phyloP scores from a whole-genome alignment of 2,888 invertebrate species.

The Plemyria rubiginata region DNA sequence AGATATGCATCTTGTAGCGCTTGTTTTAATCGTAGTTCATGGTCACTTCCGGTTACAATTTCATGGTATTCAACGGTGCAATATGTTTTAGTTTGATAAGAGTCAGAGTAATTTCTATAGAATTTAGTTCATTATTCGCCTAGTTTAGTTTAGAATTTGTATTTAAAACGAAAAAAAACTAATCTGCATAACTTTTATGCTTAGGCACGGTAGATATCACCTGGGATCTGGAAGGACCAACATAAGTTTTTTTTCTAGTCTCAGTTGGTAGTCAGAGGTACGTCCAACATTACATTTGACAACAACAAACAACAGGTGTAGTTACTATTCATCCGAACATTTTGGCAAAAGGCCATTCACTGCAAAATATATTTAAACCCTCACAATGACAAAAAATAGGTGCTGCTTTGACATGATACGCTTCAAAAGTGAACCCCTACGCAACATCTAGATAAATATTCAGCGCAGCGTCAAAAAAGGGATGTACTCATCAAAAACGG shows the following conservation, averaged over 20 bases:
- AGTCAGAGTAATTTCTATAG: slow-evolving; percentile 12
- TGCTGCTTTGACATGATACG: slow-evolving; percentile 23
- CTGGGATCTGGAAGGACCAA: too few relatives aligned
- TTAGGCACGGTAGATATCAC: too few relatives aligned
- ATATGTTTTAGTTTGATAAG: slow-evolving; percentile 22
- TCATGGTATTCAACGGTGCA: slow-evolving; percentile 32
- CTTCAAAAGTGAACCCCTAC: slow-evolving; percentile 21
- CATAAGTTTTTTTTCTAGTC: too few relatives aligned
- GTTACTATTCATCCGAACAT: too few relatives aligned
- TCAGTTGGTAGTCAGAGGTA: too few relatives aligned
- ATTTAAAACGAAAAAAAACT: too few relatives aligned
- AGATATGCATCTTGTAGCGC: slow-evolving; percentile 41
- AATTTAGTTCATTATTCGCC: background rate
- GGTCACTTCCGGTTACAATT: slow-evolving; percentile 37
- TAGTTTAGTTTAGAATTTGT: too few relatives aligned
- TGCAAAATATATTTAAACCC: background rate
- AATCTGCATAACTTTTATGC: too few relatives aligned
- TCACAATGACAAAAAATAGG: slow-evolving; percentile 11
- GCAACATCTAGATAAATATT: slow-evolving; percentile 18
- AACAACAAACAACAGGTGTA: too few relatives aligned
- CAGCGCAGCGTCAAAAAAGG: slow-evolving; percentile 20
- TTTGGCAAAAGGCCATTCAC: too few relatives aligned
- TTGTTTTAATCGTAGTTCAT: slow-evolving; percentile 39
- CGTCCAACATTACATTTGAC: too few relatives aligned
- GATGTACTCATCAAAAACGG: slow-evolving; percentile 27